These are phyloP conservation scores for Oscheius sp. DNA, from an alignment of 2,888 invertebrate species.

Conservation along the genomic window DNA sequence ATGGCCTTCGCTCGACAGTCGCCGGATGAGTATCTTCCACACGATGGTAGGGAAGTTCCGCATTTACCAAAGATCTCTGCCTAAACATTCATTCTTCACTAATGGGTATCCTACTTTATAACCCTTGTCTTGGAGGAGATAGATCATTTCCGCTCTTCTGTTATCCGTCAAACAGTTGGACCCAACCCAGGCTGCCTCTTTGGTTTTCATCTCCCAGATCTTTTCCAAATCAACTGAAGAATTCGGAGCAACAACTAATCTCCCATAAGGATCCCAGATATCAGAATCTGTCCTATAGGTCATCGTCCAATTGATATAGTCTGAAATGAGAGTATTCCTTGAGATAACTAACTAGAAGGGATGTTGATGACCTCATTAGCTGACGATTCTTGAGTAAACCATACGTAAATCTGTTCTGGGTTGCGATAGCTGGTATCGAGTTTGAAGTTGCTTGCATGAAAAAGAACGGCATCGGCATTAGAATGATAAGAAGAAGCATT, in stretches of 20 bases:
- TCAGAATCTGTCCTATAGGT: slow-evolving; percentile 50
- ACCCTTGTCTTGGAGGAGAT: slow-evolving; percentile 14
- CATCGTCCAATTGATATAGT: slow-evolving; percentile 57
- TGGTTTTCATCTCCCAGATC: slow-evolving; percentile 19
- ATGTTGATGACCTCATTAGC: slow-evolving; percentile 4
- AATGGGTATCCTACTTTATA: background rate
- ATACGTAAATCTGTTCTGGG: slow-evolving; percentile 8
- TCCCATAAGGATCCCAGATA: slow-evolving; percentile 47
- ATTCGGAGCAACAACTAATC: slow-evolving; percentile 8
- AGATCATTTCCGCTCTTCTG: slow-evolving; percentile 33
- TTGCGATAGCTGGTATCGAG: background rate
- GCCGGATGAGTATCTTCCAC: background rate
- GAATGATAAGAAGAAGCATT: background rate
- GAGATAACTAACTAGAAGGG: background rate
- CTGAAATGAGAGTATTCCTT: slow-evolving; percentile 19
- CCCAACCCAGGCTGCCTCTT: slow-evolving; percentile 39
- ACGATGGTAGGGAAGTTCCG: background rate
- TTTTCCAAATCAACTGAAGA: background rate
- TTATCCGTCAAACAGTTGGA: slow-evolving; percentile 46
- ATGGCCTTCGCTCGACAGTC: slow-evolving; percentile 9
- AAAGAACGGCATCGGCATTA: slow-evolving; percentile 7
- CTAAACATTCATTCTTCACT: background rate
- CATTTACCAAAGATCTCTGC: slow-evolving; percentile 1
- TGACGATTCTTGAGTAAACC: slow-evolving; percentile 12
- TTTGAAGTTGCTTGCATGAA: slow-evolving; percentile 11